Evolutionary conservation across 2,113 vertebrate genomes (phyloP).

Genomic region (Scophthalmus maximus): DNA sequence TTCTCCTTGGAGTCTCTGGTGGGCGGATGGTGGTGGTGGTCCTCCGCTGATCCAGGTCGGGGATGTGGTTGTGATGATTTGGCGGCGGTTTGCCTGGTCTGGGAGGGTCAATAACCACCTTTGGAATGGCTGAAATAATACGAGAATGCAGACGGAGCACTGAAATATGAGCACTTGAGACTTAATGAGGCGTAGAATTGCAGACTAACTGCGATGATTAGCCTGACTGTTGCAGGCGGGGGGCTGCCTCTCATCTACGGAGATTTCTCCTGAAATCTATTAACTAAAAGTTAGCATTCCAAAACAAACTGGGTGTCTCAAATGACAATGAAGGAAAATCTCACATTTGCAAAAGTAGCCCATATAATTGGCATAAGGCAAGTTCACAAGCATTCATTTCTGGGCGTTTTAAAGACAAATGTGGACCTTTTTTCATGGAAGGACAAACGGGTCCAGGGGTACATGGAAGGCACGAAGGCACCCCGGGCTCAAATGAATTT

Average conservation of each 20-base stretch:
- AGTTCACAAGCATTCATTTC: constrained; percentile 10
- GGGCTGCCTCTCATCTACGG: constrained; percentile 44
- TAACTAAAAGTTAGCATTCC: constrained; percentile 56
- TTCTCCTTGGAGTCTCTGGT: constrained; percentile 64
- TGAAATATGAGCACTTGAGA: constrained; percentile 58
- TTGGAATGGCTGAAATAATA: constrained; percentile 83
- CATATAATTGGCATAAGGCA: not conserved
- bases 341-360: constrained; percentile 18
- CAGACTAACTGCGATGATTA: constrained; percentile 50
- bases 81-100: constrained; percentile 77
- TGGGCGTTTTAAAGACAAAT: no score
- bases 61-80: constrained; percentile 84
- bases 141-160: constrained; percentile 51
- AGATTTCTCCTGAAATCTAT: constrained; percentile 51
- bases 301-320: constrained; percentile 34
- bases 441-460: not conserved
- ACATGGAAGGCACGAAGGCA: not conserved
- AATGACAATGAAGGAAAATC: constrained; percentile 30
- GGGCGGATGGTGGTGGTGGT: constrained; percentile 78
- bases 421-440: not conserved
- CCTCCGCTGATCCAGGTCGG: constrained; percentile 80
- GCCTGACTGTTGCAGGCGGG: constrained; percentile 36
- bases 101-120: constrained; percentile 85
- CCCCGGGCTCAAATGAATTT: not conserved
- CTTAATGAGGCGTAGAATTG: constrained; percentile 58